A percentile compares a stretch with the other conserved stretches of the same genome.
These are phyloP conservation scores for Burhinus oedicnemus DNA, from an alignment of 2,113 vertebrate genomes.

Conservation along the genomic window DNA sequence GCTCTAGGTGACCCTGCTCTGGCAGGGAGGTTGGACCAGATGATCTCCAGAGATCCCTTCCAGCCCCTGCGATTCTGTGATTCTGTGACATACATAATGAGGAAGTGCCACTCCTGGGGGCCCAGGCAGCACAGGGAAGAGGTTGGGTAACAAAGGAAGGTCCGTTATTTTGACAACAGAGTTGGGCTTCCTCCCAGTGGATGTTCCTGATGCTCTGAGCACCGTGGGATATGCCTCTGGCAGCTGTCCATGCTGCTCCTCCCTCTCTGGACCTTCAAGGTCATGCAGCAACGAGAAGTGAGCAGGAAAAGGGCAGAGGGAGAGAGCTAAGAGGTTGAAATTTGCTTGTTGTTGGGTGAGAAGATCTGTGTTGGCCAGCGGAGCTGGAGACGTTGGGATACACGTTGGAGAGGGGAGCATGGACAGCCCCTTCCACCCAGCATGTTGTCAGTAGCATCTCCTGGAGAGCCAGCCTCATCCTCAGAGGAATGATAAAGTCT, in stretches of 20 bases:
- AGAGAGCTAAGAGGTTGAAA: not conserved
- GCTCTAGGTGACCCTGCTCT: too few relatives aligned
- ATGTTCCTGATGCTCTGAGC: not conserved
- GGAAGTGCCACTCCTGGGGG: not conserved
- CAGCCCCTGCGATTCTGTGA: too few relatives aligned
- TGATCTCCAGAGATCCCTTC: too few relatives aligned
- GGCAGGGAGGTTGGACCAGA: too few relatives aligned
- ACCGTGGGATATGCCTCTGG: not conserved
- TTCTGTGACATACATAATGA: not conserved
- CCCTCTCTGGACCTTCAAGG: not conserved
- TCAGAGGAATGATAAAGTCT: not conserved
- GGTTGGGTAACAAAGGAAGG: not conserved
- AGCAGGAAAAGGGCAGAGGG: not conserved
- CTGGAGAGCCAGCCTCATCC: not conserved
- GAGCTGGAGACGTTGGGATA: not conserved
- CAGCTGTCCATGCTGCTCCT: not conserved
- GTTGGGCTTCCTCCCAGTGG: not conserved
- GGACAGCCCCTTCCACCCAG: not conserved
- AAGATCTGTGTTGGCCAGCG: fast-evolving
- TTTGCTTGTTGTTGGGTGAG: not conserved
- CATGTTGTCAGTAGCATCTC: not conserved
- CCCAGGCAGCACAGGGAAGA: not conserved
- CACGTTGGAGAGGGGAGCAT: fast-evolving
- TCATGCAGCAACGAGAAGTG: not conserved
- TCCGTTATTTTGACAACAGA: not conserved